phyloP scores from a whole-genome alignment of 1,140 invertebrate species.

The Drosophila rhopaloa region DNA sequence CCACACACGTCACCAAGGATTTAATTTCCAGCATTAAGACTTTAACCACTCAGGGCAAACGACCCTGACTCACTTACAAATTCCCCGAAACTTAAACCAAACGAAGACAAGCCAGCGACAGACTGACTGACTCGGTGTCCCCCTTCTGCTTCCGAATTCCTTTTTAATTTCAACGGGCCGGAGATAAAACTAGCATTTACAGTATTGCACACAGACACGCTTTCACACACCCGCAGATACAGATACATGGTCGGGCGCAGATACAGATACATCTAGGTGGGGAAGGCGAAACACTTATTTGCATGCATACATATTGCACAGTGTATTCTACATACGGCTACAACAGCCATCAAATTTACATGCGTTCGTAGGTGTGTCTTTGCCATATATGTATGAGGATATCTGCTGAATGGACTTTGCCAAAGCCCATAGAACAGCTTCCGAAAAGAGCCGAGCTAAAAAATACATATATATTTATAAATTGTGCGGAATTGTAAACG shows the following conservation, averaged over 20 bases:
- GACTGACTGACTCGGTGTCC: constrained; percentile 20
- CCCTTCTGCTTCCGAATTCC: constrained; percentile 44
- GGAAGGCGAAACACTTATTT: constrained; percentile 37
- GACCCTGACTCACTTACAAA: constrained; percentile 31
- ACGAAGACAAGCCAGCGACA: constrained; percentile 25
- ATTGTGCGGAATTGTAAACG: constrained; percentile 43
- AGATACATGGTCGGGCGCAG: background rate
- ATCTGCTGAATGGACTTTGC: constrained; percentile 27
- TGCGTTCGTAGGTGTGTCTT: constrained; percentile 42
- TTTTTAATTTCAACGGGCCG: constrained; percentile 57
- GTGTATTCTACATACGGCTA: constrained; percentile 33
- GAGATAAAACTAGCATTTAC: constrained; percentile 61
- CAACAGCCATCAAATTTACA: constrained; percentile 53
- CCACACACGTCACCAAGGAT: constrained; percentile 24
- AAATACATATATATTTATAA: constrained; percentile 19
- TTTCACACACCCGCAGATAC: constrained; percentile 27
- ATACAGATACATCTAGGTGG: constrained; percentile 12
- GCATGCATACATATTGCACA: constrained; percentile 52
- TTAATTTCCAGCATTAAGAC: constrained; percentile 13
- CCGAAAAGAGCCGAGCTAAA: constrained; percentile 21
- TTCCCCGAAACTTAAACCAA: constrained; percentile 18
- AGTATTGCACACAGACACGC: constrained; percentile 48
- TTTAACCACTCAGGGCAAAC: constrained; percentile 26
- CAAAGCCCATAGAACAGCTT: constrained; percentile 22
- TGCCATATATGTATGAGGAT: background rate